Evolutionary conservation across 2,113 vertebrate species (phyloP), one percentile per base, ranked within the genome.

Genomic region (Phocoena phocoena): DNA sequence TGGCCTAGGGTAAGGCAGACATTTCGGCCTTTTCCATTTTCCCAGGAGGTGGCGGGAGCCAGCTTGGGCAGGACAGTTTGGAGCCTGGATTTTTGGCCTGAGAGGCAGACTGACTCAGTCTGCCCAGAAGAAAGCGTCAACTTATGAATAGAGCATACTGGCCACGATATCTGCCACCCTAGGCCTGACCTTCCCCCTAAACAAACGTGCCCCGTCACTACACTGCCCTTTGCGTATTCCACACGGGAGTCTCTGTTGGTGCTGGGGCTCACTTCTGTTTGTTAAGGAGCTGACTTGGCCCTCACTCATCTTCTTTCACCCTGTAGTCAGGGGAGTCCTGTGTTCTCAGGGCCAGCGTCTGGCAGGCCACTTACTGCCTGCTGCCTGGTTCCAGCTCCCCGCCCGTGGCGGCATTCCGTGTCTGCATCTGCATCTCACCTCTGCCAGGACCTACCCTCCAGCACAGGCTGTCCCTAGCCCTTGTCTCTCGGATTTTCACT

Each of bases 381-480:
- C 94, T 1, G 70, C 93, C 63, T 65, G 92, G 82, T 87, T 62
- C 71, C 21, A 0, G 65, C 90, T 77, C 67, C 84, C n/a, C 0
- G 18, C 21, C 79, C 9, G 73, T 17, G 65, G 70, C 1, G 10
- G 26, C 76, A 3, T 67, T 88, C 33, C 7, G 7, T 67, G 86
- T 76, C 60, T 20, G n/a, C 17, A 6, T 71, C 73, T 55, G 68
- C 44, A 4, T 33, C 62, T 95, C 83, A 79, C 88, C 84, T 94
- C 91, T 95, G 97, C 95, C 74, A 96, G 93, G 67, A 55, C 87
- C 84, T 58, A 8, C 84, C 94, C 87, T 60, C 82, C 38, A 71
- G 96, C 88, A 94, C 97, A 97, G 84, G 88, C 93, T 93, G 93
- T 96, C 88, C 95, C 76, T 36, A 20, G 81, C 91, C 70, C 68